These are phyloP conservation scores for Ormyrus thymus DNA, from an alignment of 2,888 invertebrate species.

Conservation along the genomic window DNA sequence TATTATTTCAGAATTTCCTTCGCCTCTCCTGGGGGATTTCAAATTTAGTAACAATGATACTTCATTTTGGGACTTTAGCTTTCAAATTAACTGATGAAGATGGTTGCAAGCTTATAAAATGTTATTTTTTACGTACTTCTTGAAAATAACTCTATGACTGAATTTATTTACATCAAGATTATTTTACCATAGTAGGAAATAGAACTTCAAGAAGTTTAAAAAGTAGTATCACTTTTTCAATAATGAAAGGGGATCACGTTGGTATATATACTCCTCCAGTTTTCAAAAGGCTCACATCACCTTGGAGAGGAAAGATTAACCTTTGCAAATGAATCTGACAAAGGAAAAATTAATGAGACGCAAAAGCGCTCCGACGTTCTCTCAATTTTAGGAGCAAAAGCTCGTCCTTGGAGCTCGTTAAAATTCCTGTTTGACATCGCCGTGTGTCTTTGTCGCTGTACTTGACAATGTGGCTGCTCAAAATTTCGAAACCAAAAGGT, in stretches of 20 bases:
- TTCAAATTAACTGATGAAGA: too few species aligned
- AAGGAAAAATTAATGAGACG: conserved; percentile 19
- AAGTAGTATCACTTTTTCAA: neutral
- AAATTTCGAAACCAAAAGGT: conserved; percentile 8
- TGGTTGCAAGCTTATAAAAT: too few species aligned
- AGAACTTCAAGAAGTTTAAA: neutral
- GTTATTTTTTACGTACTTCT: too few species aligned
- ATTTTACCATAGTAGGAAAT: too few species aligned
- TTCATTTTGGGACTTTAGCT: too few species aligned
- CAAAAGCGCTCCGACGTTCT: neutral
- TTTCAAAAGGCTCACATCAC: neutral
- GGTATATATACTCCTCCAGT: neutral
- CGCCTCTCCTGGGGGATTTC: too few species aligned
- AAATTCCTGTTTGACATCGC: conserved; percentile 12
- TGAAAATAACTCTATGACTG: too few species aligned
- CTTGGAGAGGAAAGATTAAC: neutral
- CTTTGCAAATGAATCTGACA: neutral
- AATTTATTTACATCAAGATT: too few species aligned
- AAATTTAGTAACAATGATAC: too few species aligned
- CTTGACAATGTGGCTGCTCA: neutral
- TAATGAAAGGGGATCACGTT: neutral
- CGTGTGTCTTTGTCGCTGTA: neutral
- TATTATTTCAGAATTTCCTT: too few species aligned
- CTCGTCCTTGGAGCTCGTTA: conserved; percentile 1
- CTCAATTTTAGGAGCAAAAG: conserved; percentile 9